These are phyloP conservation scores for Heterohyrax brucei DNA, from an alignment of 2,797 vertebrate genomes.

Conservation along the genomic window DNA sequence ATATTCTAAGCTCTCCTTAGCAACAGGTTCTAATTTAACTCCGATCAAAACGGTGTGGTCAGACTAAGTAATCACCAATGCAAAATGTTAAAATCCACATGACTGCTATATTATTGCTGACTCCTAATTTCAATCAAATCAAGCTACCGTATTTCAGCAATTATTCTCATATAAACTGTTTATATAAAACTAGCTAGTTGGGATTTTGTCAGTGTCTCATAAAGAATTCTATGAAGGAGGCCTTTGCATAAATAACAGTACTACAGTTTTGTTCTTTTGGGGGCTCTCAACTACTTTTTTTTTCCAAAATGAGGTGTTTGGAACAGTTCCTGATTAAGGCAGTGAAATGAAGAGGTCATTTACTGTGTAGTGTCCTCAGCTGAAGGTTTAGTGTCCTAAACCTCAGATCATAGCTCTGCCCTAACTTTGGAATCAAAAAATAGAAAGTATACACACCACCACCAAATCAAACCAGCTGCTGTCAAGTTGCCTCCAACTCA, in stretches of 20 bases:
- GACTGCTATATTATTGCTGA: constrained; percentile 59
- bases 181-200: constrained; percentile 76
- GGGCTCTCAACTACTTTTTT: constrained; percentile 70
- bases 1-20: constrained; percentile 88
- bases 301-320: not conserved
- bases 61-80: constrained; percentile 83
- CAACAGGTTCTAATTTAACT: constrained; percentile 90
- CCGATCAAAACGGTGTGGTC: constrained; percentile 86
- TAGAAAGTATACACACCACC: not conserved
- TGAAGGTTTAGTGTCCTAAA: not conserved
- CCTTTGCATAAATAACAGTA: constrained; percentile 35
- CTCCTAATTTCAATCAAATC: constrained; percentile 74
- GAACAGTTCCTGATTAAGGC: constrained; percentile 48
- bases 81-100: constrained; percentile 82
- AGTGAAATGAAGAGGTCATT: not conserved
- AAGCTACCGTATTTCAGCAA: constrained; percentile 64
- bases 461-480: not conserved
- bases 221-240: constrained; percentile 66
- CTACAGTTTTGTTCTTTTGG: constrained; percentile 77
- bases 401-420: constrained; percentile 23
- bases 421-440: not conserved
- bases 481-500: not conserved
- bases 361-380: constrained; percentile 30
- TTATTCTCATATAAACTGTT: constrained; percentile 73
- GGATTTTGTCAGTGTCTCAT: constrained; percentile 79